Base-by-base conservation (phyloP, 2,888 invertebrate species). In the Nemotelus pantherinus region DNA sequence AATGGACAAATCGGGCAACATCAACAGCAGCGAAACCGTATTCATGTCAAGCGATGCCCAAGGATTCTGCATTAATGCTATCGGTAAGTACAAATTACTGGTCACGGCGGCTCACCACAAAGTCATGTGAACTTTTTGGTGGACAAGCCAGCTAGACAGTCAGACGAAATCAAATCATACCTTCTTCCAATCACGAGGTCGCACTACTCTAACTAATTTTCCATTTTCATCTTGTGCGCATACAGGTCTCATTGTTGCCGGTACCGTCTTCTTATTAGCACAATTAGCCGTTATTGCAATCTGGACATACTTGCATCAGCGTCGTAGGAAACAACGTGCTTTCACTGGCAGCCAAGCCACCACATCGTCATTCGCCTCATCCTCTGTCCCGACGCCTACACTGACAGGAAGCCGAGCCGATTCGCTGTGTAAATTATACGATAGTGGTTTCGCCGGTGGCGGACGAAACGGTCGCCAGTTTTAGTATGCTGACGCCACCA, bases 221-320 rank as follows among this genome's bases (percentile, higher is more conserved):
- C 53, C 4, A 58, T 9, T 67, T 44, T 74, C 48, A 45, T 50
- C n/a, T 50, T 6, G 3, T n/a, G 5, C 48, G 44, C 44, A 7
- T 83, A 91, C 92, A 82, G 95, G 95, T 82, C 90, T 96, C 39
- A 92, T 96, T 86, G 92, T 96, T 78, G 95, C 95, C 71, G 94
- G 94, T 58, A 93, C 94, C 53, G 92, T 95, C 60, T 95, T 97
- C 89, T 89, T 96, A 82, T 92, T 95, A 72, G 94, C 93, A 44
- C 96, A 96, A 89, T 90, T 96, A 85, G 93, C 94, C 83, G 92
- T 96, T 80, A 92, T 96, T 82, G 93, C 94, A 70, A 94, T 93
- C 80, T 96, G 95, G 95, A 93, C 95, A 81, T 95, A 94, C 88
- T 91, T 95, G 85, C 95, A 95, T 92, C 95, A 95, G 86, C 90